A percentile compares a stretch with the other conserved stretches of the same genome.
These are phyloP conservation scores for Acanthornis magna DNA, from an alignment of 2,797 vertebrate genomes.

Conservation along the genomic window DNA sequence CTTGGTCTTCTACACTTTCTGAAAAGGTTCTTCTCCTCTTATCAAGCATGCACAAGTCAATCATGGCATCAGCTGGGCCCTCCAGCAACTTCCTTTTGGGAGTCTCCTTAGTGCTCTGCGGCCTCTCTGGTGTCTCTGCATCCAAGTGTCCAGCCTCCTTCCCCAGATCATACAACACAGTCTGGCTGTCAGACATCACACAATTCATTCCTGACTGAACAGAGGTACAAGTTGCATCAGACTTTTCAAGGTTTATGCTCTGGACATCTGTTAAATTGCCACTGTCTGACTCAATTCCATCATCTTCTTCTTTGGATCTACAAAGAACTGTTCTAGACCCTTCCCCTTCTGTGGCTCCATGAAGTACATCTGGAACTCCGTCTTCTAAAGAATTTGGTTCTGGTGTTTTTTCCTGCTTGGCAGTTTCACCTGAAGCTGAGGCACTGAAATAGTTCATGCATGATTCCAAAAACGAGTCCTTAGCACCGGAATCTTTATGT, in stretches of 20 bases:
- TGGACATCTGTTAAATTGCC: background rate
- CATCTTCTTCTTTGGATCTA: background rate
- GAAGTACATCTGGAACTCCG: background rate
- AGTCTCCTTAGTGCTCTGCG: background rate
- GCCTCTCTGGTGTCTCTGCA: background rate
- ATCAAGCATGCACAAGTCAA: constrained; percentile 40
- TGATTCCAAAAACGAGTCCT: constrained; percentile 37
- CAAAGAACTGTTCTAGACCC: background rate
- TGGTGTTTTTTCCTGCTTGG: background rate
- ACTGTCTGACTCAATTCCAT: background rate
- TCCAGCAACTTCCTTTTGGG: constrained; percentile 67
- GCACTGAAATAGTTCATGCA: constrained; percentile 58
- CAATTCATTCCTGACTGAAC: background rate
- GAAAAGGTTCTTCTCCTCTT: constrained; percentile 76
- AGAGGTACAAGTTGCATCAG: background rate
- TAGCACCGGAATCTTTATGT: background rate
- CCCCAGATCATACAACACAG: background rate
- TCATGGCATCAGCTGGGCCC: background rate
- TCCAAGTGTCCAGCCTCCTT: background rate
- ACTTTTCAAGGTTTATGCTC: background rate
- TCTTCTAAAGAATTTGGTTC: background rate
- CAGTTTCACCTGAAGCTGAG: background rate
- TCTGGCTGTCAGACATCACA: background rate
- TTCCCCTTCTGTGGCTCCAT: background rate
- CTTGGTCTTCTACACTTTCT: constrained; percentile 30